Evolutionary conservation across 2,113 vertebrate genomes (phyloP).

Genomic region (Forbesichthys agassizii): DNA sequence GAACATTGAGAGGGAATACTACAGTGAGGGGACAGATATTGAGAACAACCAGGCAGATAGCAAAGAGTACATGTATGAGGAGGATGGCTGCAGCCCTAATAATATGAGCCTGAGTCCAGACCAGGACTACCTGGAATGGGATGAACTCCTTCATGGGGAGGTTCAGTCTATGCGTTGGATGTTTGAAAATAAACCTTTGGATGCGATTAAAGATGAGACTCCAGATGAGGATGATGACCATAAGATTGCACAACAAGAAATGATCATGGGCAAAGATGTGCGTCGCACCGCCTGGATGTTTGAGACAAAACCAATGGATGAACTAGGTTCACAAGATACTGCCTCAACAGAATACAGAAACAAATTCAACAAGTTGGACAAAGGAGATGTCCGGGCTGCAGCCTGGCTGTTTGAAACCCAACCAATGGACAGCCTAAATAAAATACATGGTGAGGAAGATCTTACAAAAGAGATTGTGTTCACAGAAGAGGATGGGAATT

Average conservation of each 20-base stretch:
- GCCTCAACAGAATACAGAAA: constrained; percentile 61
- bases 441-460: constrained; percentile 76
- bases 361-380: constrained; percentile 78
- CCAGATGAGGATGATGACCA: constrained; percentile 66
- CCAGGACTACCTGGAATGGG: constrained; percentile 79
- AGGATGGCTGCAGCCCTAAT: constrained; percentile 67
- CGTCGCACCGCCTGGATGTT: constrained; percentile 86
- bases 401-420: constrained; percentile 86
- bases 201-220: constrained; percentile 78
- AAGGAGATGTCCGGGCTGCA: constrained; percentile 77
- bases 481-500: constrained; percentile 80
- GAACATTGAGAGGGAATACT: constrained; percentile 80
- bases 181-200: constrained; percentile 86
- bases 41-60: constrained; percentile 65
- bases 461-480: constrained; percentile 70
- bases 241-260: constrained; percentile 78
- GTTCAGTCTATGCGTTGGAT: constrained; percentile 84
- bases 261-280: constrained; percentile 80
- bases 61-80: constrained; percentile 79
- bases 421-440: constrained; percentile 80
- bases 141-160: constrained; percentile 84
- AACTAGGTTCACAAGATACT: constrained; percentile 51
- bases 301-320: constrained; percentile 83
- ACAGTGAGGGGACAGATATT: constrained; percentile 73
- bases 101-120: constrained; percentile 68